Base-by-base conservation (phyloP, 2,113 vertebrate species). In the Datnioides undecimradiatus region DNA sequence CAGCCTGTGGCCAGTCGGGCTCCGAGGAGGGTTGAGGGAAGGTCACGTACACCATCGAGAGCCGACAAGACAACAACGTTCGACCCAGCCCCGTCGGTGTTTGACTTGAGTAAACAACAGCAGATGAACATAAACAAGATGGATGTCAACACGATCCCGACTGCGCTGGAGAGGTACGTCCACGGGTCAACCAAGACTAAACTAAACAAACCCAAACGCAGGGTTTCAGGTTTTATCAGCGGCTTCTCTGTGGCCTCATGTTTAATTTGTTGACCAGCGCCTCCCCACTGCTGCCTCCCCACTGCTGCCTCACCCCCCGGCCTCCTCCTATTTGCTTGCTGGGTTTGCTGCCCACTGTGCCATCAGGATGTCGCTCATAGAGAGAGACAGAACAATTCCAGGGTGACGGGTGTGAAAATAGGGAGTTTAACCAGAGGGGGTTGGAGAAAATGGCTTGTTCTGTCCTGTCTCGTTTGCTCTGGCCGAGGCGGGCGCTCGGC, bases 351-450 rank as follows among this genome's bases (percentile, higher is more conserved):
- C 66, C 83, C 76, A 38, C 77, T 57, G 73, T 45, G 83, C 85
- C 70, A 60, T 88, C 85, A 85, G 85, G 76, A 79, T 83, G 79
- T 77, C 31, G 64, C 67, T 88, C 86, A 92, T 81, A 71, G 69
- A 83, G 76, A 77, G 65, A 88, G 85, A 90, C 83, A 82, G 75
- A 83, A 66, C 82, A 90, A 93, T 91, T 90, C 82, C 65, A 80
- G 27, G 76, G 55, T 25, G 34, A 48, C 72, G 63, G 72, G 71
- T 88, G 88, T 77, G 87, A 87, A 92, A 91, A 88, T 85, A 48
- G 71, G 77, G 82, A 88, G 63, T 90, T 88, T 88, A 90, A 89
- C 89, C 79, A 79, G 80, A 81, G 80, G 82, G 82, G 81, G 62
- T 62, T 75, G 60, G 77, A 85, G 91, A 90, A 92, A 90, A 87